phyloP scores from a whole-genome alignment of 2,888 invertebrate species.

The Drosophila kokeensis region DNA sequence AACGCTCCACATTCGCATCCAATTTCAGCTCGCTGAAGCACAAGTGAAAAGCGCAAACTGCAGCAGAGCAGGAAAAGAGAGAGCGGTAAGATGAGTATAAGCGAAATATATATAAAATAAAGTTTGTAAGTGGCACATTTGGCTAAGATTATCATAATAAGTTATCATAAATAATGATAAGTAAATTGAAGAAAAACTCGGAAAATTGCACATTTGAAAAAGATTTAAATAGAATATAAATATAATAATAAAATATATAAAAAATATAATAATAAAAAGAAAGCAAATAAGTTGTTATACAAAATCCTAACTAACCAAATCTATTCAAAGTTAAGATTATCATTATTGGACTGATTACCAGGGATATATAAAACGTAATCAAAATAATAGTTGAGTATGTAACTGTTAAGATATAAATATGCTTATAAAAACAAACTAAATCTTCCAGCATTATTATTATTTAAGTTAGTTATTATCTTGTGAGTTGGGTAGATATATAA shows the following conservation, averaged over 20 bases:
- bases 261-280: background rate
- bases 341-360: background rate
- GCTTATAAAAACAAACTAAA: background rate
- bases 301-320: background rate
- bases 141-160: no score
- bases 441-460: background rate
- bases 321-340: background rate
- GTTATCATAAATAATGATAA: background rate
- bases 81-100: background rate
- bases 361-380: background rate
- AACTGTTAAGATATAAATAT: background rate
- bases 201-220: background rate
- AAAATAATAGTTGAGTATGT: background rate
- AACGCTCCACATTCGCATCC: conserved; percentile 97
- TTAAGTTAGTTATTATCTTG: background rate
- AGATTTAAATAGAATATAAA: no score
- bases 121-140: background rate
- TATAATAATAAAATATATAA: no score
- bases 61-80: conserved; percentile 51
- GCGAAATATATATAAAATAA: background rate
- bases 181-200: background rate
- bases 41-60: conserved; percentile 98
- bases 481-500: background rate
- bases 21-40: conserved; percentile 98
- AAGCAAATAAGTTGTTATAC: background rate